Base-by-base conservation (phyloP, 2,113 vertebrate genomes). In the Fulica atra region DNA sequence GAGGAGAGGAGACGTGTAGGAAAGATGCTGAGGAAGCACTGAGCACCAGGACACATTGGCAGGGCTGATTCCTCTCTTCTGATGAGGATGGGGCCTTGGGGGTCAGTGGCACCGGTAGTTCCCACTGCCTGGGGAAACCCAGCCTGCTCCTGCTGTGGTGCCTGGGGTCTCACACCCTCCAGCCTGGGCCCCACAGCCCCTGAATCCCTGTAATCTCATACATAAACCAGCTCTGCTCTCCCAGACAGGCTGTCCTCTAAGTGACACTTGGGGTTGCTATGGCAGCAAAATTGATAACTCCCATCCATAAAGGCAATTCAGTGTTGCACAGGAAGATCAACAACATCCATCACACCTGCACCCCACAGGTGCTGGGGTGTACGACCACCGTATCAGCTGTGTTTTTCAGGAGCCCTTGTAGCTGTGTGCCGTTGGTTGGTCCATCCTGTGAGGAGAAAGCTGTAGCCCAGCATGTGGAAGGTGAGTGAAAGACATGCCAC, bases 181-280 rank as follows among this genome's bases (percentile, higher is more conserved):
- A 87, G 16, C 64, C 66, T 48, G 69, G 54, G 12, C 64, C 28
- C 64, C 88, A 57, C 33, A 64, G 74, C 54, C 26, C 50, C 50
- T 28, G 33, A 16, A 8, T 86, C 40, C 11, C 38, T 50, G 9
- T 5, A 5, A 26, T 66, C 54, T 63, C 20, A 19, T 0, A 2
- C 46, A 46, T 5, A 77, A 83, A 54, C 66, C 71, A 46, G 23
- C 72, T 44, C 80, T 59, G 60, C 26, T 86, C 29, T 92, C 70
- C 68, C 86, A 88, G 40, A 16, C 42, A 66, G 60, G 36, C 65
- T 81, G 83, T 87, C 76, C 94, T 94, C 57, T 35, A 64, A 56
- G 57, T 93, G 93, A 84, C 91, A 92, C 94, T 91, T 93, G 72
- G 95, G 73, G 91, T 96, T 93, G 80, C 92, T 56, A 94, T 88